Evolutionary conservation across 1,140 invertebrate species (phyloP), one percentile per base, ranked within the genome.

Genomic region (Ganaspis sp.): DNA sequence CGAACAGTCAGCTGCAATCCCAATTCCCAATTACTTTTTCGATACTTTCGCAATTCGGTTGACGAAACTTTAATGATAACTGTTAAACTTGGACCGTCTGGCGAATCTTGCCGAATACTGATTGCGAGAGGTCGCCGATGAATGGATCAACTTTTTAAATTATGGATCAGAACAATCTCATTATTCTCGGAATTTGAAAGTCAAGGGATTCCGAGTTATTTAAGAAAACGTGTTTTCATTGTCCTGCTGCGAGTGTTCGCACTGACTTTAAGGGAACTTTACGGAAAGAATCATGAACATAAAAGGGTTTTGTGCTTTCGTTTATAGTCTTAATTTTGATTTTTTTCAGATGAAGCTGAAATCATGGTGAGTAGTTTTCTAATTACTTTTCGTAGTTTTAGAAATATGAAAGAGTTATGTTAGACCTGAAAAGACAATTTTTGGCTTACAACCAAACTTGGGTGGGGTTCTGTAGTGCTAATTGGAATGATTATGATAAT

Each of bases 1-100:
- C 83, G 94, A 90, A 90, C 96, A 98, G 88, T 97, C 96, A 87
- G 94, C 96, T 96, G 92, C 19, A 90, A 89, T 70, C 58, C 23
- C 58, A 64, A 64, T 64, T 29, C n/a, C 58, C 58, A 64, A 64
- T 64, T 64, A 64, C 58, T 64, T 64, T n/a, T 26, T 64, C 58
- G 23, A 64, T 64, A 64, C 58, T 64, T 64, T 64, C 23, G 58
- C 26, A 64, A 34, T 64, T 64, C 26, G 58, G 12, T 64, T 64
- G 58, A 64, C 23, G 58, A n/a, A 64, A 64, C 58, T 64, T 34
- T 64, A 64, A 64, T 64, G 58, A 64, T 64, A 64, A 64, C 70
- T 72, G 70, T 72, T 26, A 42, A 49, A 72, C 70, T 72, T 49
- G n/a, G 70, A n/a, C 42, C 5, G 29, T 69, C 29, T 54, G 53